A percentile compares a stretch with the other conserved stretches of the same genome.
These are phyloP conservation scores for Myrmecobius fasciatus DNA, from an alignment of 2,113 vertebrate genomes.

Conservation along the genomic window DNA sequence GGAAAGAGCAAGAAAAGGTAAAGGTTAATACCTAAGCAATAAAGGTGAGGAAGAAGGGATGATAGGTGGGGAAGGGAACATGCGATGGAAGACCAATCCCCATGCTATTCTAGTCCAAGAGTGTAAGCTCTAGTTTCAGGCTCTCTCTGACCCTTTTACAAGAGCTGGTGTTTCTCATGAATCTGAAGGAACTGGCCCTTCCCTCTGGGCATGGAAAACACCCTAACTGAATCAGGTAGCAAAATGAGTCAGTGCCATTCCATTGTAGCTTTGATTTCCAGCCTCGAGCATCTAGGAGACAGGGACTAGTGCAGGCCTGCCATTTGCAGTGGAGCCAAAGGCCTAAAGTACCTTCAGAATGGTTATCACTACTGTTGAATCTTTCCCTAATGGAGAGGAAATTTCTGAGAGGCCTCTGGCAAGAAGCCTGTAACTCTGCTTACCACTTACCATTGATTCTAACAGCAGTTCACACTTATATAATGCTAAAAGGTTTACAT, in stretches of 20 bases:
- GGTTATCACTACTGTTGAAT: background rate
- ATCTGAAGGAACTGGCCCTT: background rate
- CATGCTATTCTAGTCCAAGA: background rate
- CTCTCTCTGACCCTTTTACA: background rate
- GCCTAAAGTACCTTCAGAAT: background rate
- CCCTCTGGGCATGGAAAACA: background rate
- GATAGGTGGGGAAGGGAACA: background rate
- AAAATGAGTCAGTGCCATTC: background rate
- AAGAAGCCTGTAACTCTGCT: background rate
- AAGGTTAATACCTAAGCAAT: background rate
- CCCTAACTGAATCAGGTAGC: background rate
- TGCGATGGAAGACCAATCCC: background rate
- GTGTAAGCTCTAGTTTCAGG: background rate
- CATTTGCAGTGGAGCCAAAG: background rate
- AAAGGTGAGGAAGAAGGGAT: background rate
- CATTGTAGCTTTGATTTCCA: background rate
- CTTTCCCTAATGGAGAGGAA: constrained; percentile 1
- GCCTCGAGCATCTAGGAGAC: background rate
- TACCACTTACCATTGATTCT: background rate
- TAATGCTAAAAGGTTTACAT: background rate
- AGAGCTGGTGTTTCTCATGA: background rate
- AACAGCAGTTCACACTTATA: background rate
- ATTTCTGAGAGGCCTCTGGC: background rate
- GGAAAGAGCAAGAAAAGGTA: background rate
- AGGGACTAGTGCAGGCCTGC: background rate